phyloP scores from a whole-genome alignment of 1,140 invertebrate species.

The Neelides sp. region DNA sequence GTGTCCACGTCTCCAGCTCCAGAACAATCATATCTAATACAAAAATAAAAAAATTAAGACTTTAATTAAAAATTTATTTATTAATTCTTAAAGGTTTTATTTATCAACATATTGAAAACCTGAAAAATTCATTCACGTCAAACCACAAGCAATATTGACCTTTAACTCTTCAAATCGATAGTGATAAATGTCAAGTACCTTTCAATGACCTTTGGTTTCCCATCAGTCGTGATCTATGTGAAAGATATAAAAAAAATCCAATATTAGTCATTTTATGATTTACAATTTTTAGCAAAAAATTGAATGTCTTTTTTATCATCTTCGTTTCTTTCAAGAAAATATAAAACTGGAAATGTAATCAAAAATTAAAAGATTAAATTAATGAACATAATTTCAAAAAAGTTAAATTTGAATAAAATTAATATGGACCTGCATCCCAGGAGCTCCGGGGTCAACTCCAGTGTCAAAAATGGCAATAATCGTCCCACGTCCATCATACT shows the following conservation, averaged over 20 bases:
- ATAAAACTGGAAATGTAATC: neutral
- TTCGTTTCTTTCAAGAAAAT: neutral
- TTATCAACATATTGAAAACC: no score
- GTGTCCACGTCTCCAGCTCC: conserved; percentile 89
- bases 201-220: conserved; percentile 85
- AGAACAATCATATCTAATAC: conserved; percentile 76
- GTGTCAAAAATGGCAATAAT: conserved; percentile 94
- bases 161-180: no score
- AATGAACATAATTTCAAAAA: conserved; percentile 4
- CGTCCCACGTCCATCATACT: conserved; percentile 81
- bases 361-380: conserved; percentile 29
- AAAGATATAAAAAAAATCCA: conserved; percentile 24
- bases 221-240: conserved; percentile 66
- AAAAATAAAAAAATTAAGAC: no score
- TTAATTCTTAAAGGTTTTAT: no score
- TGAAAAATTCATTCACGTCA: no score
- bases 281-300: no score
- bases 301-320: neutral
- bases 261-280: neutral
- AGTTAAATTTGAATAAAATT: neutral
- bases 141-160: no score
- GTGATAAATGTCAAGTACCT: no score
- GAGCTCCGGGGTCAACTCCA: conserved; percentile 88
- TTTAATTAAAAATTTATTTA: no score
- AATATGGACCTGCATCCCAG: conserved; percentile 69